Percentiles rank a stretch among this genome's conserved stretches.
phyloP scores from a whole-genome alignment of 2,113 vertebrate genomes.

The Cynoglossus semilaevis region DNA sequence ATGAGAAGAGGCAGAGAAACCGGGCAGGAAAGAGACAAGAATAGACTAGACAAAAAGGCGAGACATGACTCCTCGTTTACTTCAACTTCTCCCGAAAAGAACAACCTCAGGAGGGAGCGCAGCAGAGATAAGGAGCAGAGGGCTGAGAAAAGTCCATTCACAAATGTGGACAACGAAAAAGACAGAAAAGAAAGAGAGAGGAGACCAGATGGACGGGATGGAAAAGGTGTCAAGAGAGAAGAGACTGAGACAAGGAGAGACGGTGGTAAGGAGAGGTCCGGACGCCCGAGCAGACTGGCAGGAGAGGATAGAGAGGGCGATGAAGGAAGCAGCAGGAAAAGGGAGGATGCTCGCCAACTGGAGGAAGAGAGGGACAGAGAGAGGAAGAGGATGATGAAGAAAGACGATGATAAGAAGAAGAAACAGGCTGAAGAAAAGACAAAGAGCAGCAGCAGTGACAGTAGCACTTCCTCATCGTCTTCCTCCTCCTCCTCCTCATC shows the following conservation, averaged over 20 bases:
- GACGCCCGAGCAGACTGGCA: slow-evolving; percentile 16
- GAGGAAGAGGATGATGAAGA: slow-evolving; percentile 30
- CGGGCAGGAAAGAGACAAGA: slow-evolving; percentile 35
- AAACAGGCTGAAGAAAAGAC: slow-evolving; percentile 34
- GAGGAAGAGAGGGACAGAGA: slow-evolving; percentile 16
- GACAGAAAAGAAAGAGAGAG: slow-evolving; percentile 32
- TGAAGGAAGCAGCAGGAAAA: slow-evolving; percentile 12
- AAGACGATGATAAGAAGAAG: slow-evolving; percentile 5
- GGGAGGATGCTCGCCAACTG: not conserved
- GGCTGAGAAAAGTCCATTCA: slow-evolving; percentile 30
- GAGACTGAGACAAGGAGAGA: slow-evolving; percentile 15
- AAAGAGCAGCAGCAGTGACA: slow-evolving; percentile 50
- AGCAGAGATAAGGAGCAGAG: slow-evolving; percentile 49
- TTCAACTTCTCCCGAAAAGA: slow-evolving; percentile 52
- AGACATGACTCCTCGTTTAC: slow-evolving; percentile 51
- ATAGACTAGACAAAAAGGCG: slow-evolving; percentile 31
- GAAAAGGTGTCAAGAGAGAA: slow-evolving; percentile 6
- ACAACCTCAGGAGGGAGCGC: slow-evolving; percentile 35
- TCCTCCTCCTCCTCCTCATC: slow-evolving; percentile 49
- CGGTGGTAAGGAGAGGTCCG: slow-evolving; percentile 18
- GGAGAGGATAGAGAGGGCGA: slow-evolving; percentile 17
- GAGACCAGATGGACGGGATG: slow-evolving; percentile 29
- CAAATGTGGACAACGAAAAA: slow-evolving; percentile 9
- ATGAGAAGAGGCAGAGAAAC: slow-evolving; percentile 29
- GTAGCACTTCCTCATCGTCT: slow-evolving; percentile 29